Percentiles rank a stretch among this genome's conserved stretches.
These are phyloP conservation scores for Heliconius aoede DNA, from an alignment of 2,888 invertebrate species.

Conservation along the genomic window DNA sequence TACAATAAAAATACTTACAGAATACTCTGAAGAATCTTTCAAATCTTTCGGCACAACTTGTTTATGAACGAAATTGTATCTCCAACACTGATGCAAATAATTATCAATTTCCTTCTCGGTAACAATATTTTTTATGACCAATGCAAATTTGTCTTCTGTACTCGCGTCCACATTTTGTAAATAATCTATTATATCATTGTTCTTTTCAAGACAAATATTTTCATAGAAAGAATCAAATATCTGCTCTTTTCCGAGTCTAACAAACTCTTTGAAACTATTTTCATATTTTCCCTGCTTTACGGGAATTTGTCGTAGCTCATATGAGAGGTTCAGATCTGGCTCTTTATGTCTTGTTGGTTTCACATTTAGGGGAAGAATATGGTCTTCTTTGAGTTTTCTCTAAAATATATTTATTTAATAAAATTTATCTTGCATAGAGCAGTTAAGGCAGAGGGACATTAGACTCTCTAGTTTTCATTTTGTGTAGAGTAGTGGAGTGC, in stretches of 20 bases:
- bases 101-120: constrained; percentile 73
- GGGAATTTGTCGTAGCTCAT: constrained; percentile 66
- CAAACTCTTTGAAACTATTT: constrained; percentile 72
- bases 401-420: constrained; percentile 45
- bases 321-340: constrained; percentile 69
- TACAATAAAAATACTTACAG: constrained; percentile 15
- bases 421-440: neutral
- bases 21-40: constrained; percentile 55
- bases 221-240: constrained; percentile 68
- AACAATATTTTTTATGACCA: constrained; percentile 62
- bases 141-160: constrained; percentile 74
- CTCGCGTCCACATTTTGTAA: constrained; percentile 68
- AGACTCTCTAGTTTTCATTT: too few relatives aligned
- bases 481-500: too few relatives aligned
- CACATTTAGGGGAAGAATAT: constrained; percentile 64
- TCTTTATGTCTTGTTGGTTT: constrained; percentile 61
- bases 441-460: neutral
- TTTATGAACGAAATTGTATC: constrained; percentile 67
- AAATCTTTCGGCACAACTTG: constrained; percentile 57
- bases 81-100: constrained; percentile 75
- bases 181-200: constrained; percentile 63
- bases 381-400: constrained; percentile 70
- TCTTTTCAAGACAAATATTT: constrained; percentile 54
- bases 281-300: constrained; percentile 66
- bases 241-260: constrained; percentile 70